phyloP scores from a whole-genome alignment of 2,797 vertebrate species.

The Ibycter americanus region DNA sequence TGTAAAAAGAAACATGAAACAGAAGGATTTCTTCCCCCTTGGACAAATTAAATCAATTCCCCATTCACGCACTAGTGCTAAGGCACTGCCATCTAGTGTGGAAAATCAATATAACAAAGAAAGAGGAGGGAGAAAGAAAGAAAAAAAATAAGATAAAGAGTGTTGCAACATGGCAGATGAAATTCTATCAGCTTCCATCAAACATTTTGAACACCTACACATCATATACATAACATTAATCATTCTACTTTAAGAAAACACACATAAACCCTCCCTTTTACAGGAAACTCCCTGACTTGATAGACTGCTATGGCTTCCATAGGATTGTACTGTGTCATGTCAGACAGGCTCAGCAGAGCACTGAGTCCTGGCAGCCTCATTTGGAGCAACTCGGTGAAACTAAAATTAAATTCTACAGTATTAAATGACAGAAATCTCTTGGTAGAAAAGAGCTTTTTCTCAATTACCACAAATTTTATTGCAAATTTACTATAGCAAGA shows the following conservation, averaged over 20 bases:
- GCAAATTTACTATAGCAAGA: not conserved
- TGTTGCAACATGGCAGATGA: not conserved
- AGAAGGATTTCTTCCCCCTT: not conserved
- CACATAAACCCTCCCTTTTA: not conserved
- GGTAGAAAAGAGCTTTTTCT: not conserved
- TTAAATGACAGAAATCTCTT: not conserved
- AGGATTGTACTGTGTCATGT: not conserved
- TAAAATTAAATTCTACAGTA: not conserved
- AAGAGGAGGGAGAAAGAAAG: not conserved
- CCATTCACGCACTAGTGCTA: constrained; percentile 38
- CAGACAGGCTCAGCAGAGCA: not conserved
- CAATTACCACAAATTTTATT: not conserved
- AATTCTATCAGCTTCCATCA: not conserved
- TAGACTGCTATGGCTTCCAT: not conserved
- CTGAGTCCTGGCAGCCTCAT: not conserved
- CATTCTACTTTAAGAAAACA: not conserved
- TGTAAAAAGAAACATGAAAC: constrained; percentile 15
- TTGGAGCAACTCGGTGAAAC: not conserved
- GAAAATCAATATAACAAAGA: constrained; percentile 44
- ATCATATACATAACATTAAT: not conserved
- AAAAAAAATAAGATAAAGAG: not conserved
- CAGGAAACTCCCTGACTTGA: not conserved
- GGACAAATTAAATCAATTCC: constrained; percentile 38
- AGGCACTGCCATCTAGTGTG: constrained; percentile 67
- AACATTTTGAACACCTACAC: not conserved